phyloP scores from a whole-genome alignment of 1,140 invertebrate species.

The Eumaeus atala region DNA sequence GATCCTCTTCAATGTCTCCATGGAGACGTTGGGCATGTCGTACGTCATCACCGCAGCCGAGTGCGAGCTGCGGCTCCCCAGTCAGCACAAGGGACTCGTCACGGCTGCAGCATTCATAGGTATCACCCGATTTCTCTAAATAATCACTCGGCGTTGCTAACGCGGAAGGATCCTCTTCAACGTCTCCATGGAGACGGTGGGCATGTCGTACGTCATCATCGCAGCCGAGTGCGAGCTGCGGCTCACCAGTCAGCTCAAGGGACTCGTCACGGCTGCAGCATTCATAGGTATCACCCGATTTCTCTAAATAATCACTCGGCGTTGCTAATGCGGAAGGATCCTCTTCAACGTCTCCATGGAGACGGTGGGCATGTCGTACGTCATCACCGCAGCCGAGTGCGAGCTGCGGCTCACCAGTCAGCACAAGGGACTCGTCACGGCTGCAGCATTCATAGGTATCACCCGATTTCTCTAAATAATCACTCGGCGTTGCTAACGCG shows the following conservation, averaged over 20 bases:
- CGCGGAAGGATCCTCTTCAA: constrained; percentile 72
- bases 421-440: constrained; percentile 75
- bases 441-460: constrained; percentile 73
- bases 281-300: constrained; percentile 66
- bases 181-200: constrained; percentile 71
- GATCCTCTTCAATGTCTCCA: constrained; percentile 69
- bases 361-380: constrained; percentile 74
- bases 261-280: constrained; percentile 73
- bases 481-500: too few relatives aligned
- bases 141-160: constrained; percentile 62
- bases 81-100: constrained; percentile 74
- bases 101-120: constrained; percentile 75
- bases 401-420: constrained; percentile 73
- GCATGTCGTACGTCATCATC: constrained; percentile 76
- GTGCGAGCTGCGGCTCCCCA: constrained; percentile 75
- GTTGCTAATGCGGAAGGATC: constrained; percentile 66
- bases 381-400: constrained; percentile 76
- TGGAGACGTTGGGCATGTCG: constrained; percentile 73
- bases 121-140: constrained; percentile 31
- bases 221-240: constrained; percentile 77
- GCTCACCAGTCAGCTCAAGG: constrained; percentile 74
- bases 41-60: constrained; percentile 77
- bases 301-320: constrained; percentile 60
- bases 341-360: constrained; percentile 73
- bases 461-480: too few relatives aligned